These are phyloP conservation scores for Ammodytes dubius DNA, from an alignment of 2,113 vertebrate genomes.

Conservation along the genomic window DNA sequence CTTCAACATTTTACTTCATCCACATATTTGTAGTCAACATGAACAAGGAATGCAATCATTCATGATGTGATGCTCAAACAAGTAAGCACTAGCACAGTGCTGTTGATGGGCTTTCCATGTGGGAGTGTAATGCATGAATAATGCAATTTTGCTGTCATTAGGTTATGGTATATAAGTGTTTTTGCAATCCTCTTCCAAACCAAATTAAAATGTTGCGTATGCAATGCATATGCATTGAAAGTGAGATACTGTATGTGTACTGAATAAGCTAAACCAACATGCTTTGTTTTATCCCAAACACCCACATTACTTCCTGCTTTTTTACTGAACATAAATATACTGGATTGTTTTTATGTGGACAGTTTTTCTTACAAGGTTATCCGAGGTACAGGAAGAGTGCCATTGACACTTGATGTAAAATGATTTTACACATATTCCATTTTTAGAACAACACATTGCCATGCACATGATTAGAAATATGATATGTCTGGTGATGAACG, in stretches of 20 bases:
- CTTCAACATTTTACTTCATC: not conserved
- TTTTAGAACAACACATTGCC: not conserved
- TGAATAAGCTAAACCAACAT: not conserved
- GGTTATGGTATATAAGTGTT: constrained; percentile 19
- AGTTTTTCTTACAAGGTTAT: not conserved
- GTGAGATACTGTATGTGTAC: not conserved
- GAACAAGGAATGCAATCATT: not conserved
- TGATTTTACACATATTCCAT: not conserved
- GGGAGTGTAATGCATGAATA: constrained; percentile 48
- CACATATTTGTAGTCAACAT: constrained; percentile 19
- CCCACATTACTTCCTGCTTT: not conserved
- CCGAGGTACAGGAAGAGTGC: not conserved
- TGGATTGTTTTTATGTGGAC: not conserved
- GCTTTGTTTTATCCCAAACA: not conserved
- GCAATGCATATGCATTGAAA: not conserved
- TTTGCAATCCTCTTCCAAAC: constrained; percentile 2
- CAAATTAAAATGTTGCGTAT: constrained; percentile 1
- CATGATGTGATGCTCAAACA: constrained; percentile 28
- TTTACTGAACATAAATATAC: constrained; percentile 10
- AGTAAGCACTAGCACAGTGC: constrained; percentile 10
- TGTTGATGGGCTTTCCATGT: constrained; percentile 31
- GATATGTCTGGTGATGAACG: not conserved
- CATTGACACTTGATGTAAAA: not conserved
- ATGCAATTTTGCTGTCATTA: constrained; percentile 37
- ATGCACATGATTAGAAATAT: not conserved